Base-by-base conservation (phyloP, 2,113 vertebrate genomes). In the Scopus umbretta region DNA sequence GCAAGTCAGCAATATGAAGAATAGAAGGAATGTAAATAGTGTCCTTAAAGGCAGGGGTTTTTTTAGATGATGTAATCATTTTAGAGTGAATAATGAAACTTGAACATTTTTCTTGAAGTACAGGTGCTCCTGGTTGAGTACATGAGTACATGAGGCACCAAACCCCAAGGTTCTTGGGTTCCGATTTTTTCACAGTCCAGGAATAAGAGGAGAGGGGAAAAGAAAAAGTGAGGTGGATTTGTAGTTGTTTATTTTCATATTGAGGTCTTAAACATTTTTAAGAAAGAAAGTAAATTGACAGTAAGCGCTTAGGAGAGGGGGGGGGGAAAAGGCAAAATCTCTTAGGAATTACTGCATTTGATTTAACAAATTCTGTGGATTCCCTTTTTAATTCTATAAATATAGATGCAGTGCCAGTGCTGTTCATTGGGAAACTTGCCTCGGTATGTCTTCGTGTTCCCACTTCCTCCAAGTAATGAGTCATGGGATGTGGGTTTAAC, bases 401-500 rank as follows among this genome's bases (percentile, higher is more conserved):
- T 74, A 34, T 0, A 42, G n/a, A 6, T 29, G 16, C n/a, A 52
- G 30, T 6, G 21, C 27, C 50, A 19, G 4, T 0, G 1, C 36
- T 76, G 29, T 32, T 85, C 32, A 0, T 1, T 12, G 63, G 81
- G 49, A 47, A 76, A 4, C n/a, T 53, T 9, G 0, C n/a, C 85
- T 52, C 4, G 5, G 7, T 9, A 1, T 6, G 0, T 68, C 26
- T 61, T 74, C 8, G 14, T 43, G 36, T 42, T 68, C 50, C 83
- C 40, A 10, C 73, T 76, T 90, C 66, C 79, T 70, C 67, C 30
- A 5, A 1, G 2, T 40, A 22, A 7, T 76, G 90, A 86, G 19
- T 86, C 92, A 93, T 5, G 83, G 88, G 76, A 86, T 94, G 92
- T 86, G 92, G 82, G 10, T 92, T 84, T 67, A 61, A 47, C 67